Conservation (phyloP, 2,113 vertebrate genomes). For the Festucalex cinctus region DNA sequence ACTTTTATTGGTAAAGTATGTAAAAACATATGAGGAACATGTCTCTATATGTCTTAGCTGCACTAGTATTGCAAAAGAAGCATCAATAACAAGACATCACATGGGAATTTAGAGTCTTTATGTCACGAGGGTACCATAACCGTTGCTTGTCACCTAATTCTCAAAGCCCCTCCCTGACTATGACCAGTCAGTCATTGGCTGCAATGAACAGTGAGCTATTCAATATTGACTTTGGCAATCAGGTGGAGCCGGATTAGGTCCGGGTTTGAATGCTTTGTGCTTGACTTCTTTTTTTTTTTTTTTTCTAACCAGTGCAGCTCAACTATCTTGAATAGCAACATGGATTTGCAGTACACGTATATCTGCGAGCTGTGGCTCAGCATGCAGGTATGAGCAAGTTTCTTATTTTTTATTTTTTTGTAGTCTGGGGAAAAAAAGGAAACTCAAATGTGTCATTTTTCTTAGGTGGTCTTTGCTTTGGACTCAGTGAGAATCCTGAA, state of each 20-base stretch:
- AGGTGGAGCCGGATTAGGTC: conserved; percentile 68
- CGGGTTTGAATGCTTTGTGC: conserved; percentile 40
- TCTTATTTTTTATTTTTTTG: not conserved
- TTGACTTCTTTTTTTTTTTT: conserved; percentile 1
- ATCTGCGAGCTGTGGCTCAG: conserved; percentile 42
- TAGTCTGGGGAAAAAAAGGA: not conserved
- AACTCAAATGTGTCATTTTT: conserved; percentile 1
- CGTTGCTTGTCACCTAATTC: not conserved
- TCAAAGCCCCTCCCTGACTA: conserved; percentile 5
- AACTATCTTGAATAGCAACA: conserved; percentile 24
- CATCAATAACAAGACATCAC: too few relatives aligned
- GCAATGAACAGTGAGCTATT: conserved; percentile 46
- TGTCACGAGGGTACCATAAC: too few relatives aligned
- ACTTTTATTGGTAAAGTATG: too few relatives aligned
- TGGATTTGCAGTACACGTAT: conserved; percentile 34
- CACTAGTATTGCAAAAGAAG: too few relatives aligned
- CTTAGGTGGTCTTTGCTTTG: conserved; percentile 38
- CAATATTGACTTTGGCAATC: conserved; percentile 58
- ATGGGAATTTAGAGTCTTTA: too few relatives aligned
- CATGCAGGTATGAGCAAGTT: conserved; percentile 54
- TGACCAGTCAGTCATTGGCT: conserved; percentile 31
- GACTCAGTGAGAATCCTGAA: conserved; percentile 64
- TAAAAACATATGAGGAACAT: too few relatives aligned
- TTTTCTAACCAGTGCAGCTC: not conserved
- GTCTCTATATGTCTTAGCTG: too few relatives aligned